These are phyloP conservation scores for Meriones unguiculatus DNA, from an alignment of 2,113 vertebrate genomes.

Conservation along the genomic window DNA sequence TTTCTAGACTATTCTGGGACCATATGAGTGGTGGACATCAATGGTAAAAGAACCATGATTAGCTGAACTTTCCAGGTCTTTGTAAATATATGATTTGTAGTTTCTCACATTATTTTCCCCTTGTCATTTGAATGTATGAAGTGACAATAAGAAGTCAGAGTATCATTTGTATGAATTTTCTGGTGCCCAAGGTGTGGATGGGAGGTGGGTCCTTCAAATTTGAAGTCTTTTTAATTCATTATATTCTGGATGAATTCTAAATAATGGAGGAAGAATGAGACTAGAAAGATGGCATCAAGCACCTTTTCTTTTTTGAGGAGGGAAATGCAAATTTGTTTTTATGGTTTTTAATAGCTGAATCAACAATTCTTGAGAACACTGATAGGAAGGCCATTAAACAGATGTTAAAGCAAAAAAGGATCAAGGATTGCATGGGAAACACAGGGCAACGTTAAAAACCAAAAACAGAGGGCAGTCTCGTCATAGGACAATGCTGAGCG, in stretches of 20 bases:
- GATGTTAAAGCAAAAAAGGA: background rate
- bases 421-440: conserved; percentile 29
- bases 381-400: background rate
- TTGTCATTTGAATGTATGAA: conserved; percentile 53
- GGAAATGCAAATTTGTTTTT: conserved; percentile 31
- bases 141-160: conserved; percentile 13
- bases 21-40: conserved; percentile 40
- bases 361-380: conserved; percentile 15
- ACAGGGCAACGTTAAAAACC: background rate
- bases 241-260: background rate
- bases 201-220: background rate
- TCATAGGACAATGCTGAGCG: background rate
- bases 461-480: background rate
- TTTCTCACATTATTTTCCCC: conserved; percentile 43
- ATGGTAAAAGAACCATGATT: conserved; percentile 20
- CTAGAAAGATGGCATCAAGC: background rate
- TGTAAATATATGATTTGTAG: conserved; percentile 26
- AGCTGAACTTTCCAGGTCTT: conserved; percentile 39
- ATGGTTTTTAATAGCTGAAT: conserved; percentile 10
- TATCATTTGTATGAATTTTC: conserved; percentile 51
- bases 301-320: background rate
- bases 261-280: background rate
- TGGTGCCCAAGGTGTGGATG: background rate
- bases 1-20: conserved; percentile 33
- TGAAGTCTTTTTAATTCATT: background rate